Conservation (phyloP, 2,888 invertebrate species). For the Chymomyza fuscimana region DNA sequence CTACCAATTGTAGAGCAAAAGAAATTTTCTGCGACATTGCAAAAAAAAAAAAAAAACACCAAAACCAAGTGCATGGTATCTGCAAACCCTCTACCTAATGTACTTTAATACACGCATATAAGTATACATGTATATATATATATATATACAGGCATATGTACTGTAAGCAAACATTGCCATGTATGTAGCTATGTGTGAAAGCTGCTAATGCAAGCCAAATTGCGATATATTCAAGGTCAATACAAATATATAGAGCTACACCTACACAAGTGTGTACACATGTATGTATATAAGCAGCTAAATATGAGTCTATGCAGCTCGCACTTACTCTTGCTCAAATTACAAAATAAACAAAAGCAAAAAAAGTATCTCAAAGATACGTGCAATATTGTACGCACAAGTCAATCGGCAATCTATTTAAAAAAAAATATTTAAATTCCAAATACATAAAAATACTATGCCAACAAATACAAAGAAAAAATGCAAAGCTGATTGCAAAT, state of each 20-base stretch:
- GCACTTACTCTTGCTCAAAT: neutral
- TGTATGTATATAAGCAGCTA: neutral
- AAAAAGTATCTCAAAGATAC: neutral
- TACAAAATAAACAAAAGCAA: neutral
- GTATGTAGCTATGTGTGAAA: constrained; percentile 35
- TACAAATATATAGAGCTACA: neutral
- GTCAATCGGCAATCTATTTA: too few relatives aligned
- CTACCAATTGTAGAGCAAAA: neutral
- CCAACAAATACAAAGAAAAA: neutral
- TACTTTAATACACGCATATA: neutral
- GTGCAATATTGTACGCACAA: neutral
- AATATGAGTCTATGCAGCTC: neutral
- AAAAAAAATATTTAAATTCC: neutral
- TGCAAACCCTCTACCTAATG: neutral
- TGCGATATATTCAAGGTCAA: constrained; percentile 63
- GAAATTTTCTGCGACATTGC: neutral
- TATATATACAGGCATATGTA: too few relatives aligned
- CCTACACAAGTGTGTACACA: too few relatives aligned
- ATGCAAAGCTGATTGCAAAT: neutral
- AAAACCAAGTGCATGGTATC: too few relatives aligned
- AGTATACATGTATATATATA: constrained; percentile 3
- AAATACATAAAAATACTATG: neutral
- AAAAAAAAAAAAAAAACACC: too few relatives aligned
- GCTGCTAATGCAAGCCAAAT: constrained; percentile 56
- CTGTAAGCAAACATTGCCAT: constrained; percentile 15